phyloP scores from a whole-genome alignment of 2,888 invertebrate species.

The Aphrophora alni region DNA sequence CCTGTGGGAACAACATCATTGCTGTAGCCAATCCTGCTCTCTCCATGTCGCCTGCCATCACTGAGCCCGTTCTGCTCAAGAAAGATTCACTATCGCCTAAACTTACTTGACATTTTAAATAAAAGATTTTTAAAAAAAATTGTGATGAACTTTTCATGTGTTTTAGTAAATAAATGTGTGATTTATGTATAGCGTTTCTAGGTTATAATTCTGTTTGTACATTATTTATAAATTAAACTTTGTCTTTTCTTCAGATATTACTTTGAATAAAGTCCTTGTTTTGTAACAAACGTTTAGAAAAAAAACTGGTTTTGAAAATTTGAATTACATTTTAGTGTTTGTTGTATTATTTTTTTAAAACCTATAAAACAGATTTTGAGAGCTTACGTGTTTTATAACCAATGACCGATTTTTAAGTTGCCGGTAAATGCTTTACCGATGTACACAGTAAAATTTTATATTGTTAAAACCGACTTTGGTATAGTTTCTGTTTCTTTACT shows the following conservation, averaged over 20 bases:
- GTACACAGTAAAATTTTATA: too few species aligned
- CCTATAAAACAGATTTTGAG: too few species aligned
- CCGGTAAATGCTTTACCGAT: neutral
- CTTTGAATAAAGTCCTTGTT: neutral
- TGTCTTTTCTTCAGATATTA: neutral
- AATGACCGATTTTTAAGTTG: neutral
- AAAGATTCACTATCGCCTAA: conserved; percentile 34
- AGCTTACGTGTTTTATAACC: too few species aligned
- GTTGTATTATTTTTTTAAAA: neutral
- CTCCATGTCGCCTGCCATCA: conserved; percentile 55
- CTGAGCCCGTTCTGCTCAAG: conserved; percentile 30
- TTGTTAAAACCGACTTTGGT: neutral
- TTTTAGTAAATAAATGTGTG: neutral
- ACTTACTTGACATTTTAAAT: neutral
- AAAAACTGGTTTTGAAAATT: neutral
- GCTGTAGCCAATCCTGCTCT: conserved; percentile 89
- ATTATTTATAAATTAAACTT: neutral
- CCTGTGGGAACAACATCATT: conserved; percentile 85
- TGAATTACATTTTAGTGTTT: neutral
- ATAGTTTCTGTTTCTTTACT: too few species aligned
- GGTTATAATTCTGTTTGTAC: neutral
- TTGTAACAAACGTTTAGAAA: neutral
- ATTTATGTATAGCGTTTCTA: neutral
- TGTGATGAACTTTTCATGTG: neutral
- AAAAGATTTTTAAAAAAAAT: too few species aligned